Conservation (phyloP, 2,113 vertebrate genomes). For the Cranoglanis bouderius region DNA sequence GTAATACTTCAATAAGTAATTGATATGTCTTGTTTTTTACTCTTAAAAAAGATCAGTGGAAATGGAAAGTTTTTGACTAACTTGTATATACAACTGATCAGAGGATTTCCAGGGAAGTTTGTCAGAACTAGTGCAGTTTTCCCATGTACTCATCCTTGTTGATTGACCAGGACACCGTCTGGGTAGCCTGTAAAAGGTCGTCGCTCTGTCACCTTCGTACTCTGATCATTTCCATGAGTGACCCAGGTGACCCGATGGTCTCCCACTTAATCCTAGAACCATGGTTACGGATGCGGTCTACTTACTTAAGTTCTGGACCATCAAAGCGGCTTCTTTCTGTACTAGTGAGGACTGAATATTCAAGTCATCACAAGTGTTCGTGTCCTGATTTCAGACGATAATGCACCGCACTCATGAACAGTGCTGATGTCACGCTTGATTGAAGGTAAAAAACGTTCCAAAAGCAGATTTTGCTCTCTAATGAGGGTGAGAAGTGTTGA, state of each 20-base stretch:
- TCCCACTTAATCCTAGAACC: background rate
- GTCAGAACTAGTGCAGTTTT: background rate
- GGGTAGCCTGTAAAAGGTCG: background rate
- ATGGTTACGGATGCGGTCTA: background rate
- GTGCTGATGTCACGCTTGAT: background rate
- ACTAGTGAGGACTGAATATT: background rate
- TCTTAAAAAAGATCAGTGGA: background rate
- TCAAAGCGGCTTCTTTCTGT: background rate
- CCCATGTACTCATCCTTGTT: background rate
- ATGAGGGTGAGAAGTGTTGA: background rate
- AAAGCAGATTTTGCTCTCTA: background rate
- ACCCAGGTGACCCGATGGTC: background rate
- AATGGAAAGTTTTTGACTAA: background rate
- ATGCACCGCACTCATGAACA: background rate
- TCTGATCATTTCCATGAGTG: background rate
- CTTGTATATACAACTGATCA: too few relatives aligned
- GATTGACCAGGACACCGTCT: background rate
- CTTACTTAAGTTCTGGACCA: background rate
- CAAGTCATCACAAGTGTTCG: background rate
- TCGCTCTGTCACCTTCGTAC: background rate
- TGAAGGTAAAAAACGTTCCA: background rate
- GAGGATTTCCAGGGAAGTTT: background rate
- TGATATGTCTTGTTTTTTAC: background rate
- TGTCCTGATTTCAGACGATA: background rate
- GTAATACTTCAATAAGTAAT: background rate